These are phyloP conservation scores for Papilio dardanus DNA, from an alignment of 1,140 invertebrate species.

Conservation along the genomic window DNA sequence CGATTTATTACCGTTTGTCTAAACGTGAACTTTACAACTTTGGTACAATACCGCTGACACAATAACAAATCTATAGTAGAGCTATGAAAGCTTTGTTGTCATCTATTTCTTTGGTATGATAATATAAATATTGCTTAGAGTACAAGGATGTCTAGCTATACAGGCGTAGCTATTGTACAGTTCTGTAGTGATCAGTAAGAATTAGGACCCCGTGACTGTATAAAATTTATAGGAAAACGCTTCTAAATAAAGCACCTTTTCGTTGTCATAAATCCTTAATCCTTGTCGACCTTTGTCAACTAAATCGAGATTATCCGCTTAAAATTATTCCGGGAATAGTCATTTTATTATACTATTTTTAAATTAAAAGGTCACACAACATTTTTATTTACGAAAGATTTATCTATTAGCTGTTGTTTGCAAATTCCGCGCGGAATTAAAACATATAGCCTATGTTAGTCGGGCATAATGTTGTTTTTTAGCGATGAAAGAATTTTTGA, in stretches of 20 bases:
- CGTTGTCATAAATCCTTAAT: background rate
- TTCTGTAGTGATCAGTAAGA: too few relatives aligned
- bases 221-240: background rate
- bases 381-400: too few relatives aligned
- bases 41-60: constrained; percentile 1
- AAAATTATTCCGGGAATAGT: background rate
- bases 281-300: background rate
- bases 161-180: too few relatives aligned
- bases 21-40: constrained; percentile 3
- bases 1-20: background rate
- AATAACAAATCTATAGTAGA: background rate
- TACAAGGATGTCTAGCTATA: too few relatives aligned
- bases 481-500: too few relatives aligned
- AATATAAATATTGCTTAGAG: too few relatives aligned
- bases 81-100: background rate
- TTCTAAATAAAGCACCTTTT: background rate
- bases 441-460: too few relatives aligned
- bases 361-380: background rate
- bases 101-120: background rate
- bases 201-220: too few relatives aligned
- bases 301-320: background rate
- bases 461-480: too few relatives aligned
- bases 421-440: too few relatives aligned
- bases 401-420: too few relatives aligned
- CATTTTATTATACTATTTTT: background rate